Evolutionary conservation across 2,113 vertebrate genomes (phyloP).

Genomic region (Mirounga angustirostris): DNA sequence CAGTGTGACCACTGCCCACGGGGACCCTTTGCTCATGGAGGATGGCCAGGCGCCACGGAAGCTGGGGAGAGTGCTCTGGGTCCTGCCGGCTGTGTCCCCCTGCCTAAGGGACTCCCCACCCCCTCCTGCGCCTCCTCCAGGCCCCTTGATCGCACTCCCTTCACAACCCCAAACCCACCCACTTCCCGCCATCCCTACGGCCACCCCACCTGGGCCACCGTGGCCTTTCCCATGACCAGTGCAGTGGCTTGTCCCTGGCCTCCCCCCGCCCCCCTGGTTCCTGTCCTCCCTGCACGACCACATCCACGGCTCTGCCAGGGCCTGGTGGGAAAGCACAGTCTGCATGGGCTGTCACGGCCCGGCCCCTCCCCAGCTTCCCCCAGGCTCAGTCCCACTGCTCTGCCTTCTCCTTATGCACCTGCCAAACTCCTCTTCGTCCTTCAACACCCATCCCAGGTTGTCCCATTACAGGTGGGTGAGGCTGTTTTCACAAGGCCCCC

Average conservation of each 20-base stretch:
- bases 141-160: background rate
- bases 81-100: background rate
- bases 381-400: background rate
- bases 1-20: accelerated
- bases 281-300: no score
- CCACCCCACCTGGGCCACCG: accelerated
- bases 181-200: background rate
- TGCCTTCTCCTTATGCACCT: background rate
- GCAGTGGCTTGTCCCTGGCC: background rate
- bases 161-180: accelerated
- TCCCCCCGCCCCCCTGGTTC: background rate
- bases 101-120: background rate
- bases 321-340: background rate
- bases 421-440: background rate
- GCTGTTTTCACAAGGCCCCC: background rate
- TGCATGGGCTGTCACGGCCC: no score
- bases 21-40: background rate
- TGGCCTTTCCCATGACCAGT: accelerated
- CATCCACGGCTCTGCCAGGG: background rate
- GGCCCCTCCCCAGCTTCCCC: background rate
- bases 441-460: background rate
- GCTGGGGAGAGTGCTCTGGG: background rate
- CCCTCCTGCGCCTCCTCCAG: background rate
- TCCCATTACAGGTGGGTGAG: background rate
- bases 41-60: accelerated